phyloP scores from a whole-genome alignment of 2,797 vertebrate species.

The Urocyon cinereoargenteus region DNA sequence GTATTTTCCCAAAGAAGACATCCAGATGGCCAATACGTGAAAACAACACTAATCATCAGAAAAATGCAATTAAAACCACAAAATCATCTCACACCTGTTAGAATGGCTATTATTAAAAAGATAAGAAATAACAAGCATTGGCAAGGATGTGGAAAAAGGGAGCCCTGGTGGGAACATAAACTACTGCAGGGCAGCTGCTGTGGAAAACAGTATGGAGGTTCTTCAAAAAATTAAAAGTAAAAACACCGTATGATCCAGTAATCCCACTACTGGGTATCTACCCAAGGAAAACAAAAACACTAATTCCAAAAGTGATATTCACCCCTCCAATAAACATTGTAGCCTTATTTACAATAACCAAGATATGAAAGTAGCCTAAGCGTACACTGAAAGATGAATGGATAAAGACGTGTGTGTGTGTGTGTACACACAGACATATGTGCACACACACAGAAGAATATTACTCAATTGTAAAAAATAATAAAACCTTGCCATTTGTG shows the following conservation, averaged over 20 bases:
- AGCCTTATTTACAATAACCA: not conserved
- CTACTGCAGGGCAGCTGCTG: too few species aligned
- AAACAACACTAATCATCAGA: not conserved
- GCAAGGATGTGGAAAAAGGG: not conserved
- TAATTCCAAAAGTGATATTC: not conserved
- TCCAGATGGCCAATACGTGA: not conserved
- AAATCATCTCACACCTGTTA: not conserved
- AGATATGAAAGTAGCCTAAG: not conserved
- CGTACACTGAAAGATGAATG: not conserved
- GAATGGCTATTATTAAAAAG: not conserved
- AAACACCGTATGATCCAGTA: not conserved
- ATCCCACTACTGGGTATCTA: not conserved
- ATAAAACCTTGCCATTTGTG: not conserved
- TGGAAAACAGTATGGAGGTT: not conserved
- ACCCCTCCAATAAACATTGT: not conserved
- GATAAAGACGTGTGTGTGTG: not conserved
- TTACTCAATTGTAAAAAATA: not conserved
- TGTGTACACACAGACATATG: too few species aligned
- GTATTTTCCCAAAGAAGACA: not conserved
- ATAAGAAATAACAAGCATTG: not conserved
- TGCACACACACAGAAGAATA: not conserved
- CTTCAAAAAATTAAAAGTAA: not conserved
- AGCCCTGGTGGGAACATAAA: not conserved
- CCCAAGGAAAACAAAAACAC: not conserved
- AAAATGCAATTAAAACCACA: not conserved